These are phyloP conservation scores for Epizoanthus fatuus DNA, from an alignment of 92 coral and sea anemone species.

Conservation along the genomic window DNA sequence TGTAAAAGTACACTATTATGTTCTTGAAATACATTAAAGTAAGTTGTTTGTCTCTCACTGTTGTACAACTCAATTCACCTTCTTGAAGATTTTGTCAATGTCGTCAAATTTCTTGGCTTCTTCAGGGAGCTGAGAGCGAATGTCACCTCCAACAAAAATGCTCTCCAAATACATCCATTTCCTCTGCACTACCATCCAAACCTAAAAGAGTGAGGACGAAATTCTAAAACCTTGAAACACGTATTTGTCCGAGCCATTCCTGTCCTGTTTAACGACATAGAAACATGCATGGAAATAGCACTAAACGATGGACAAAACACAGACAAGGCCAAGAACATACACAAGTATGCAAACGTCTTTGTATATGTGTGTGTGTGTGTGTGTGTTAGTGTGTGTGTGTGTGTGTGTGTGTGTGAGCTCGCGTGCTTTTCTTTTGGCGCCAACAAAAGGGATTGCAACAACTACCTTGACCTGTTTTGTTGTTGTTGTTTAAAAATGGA, in stretches of 20 bases:
- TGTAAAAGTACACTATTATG: too few species aligned
- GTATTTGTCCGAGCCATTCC: not conserved
- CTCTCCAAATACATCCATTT: conserved; percentile 99
- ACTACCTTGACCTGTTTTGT: too few species aligned
- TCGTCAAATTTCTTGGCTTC: conserved; percentile 99
- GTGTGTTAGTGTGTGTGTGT: too few species aligned
- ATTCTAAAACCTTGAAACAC: not conserved
- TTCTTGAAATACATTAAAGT: not conserved
- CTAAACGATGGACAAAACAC: too few species aligned
- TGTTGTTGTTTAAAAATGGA: too few species aligned
- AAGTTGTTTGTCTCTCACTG: not conserved
- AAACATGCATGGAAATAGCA: too few species aligned
- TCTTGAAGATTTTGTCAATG: conserved; percentile 97
- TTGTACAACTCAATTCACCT: conserved; percentile 64
- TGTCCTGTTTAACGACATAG: not conserved
- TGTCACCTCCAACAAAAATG: conserved; percentile 98
- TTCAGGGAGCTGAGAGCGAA: conserved; percentile 98
- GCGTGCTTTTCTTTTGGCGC: too few species aligned
- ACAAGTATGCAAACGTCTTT: not conserved
- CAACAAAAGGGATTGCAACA: too few species aligned
- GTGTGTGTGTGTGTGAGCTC: too few species aligned
- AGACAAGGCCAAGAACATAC: not conserved
- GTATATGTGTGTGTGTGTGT: too few species aligned
- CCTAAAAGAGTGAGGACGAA: conserved; percentile 56
- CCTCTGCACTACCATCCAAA: conserved; percentile 99